These are phyloP conservation scores for Karalla daura DNA, from an alignment of 2,797 vertebrate genomes.

Conservation along the genomic window DNA sequence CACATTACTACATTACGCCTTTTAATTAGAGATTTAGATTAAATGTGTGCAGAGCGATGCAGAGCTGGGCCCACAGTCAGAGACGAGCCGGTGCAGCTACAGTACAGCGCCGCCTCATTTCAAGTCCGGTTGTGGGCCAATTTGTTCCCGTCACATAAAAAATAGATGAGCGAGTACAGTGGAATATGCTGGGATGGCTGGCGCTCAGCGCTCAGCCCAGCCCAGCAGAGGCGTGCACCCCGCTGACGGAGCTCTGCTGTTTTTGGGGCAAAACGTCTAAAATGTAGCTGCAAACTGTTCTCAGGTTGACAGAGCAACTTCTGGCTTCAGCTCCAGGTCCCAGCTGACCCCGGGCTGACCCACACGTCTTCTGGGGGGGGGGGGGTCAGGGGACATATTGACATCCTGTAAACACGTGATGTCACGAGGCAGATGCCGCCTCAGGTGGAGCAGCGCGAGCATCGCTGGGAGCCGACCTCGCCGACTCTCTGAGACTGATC, in stretches of 20 bases:
- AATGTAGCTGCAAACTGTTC: too few species aligned
- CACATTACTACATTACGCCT: slow-evolving; percentile 37
- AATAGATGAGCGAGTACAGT: slow-evolving; percentile 41
- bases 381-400: too few species aligned
- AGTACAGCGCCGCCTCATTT: too few species aligned
- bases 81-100: not conserved
- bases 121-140: slow-evolving; percentile 37
- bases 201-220: too few species aligned
- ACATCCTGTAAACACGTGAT: not conserved
- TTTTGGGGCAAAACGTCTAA: too few species aligned
- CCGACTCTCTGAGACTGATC: slow-evolving; percentile 44
- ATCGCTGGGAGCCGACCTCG: slow-evolving; percentile 29
- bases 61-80: slow-evolving; percentile 14
- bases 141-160: slow-evolving; percentile 53
- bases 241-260: too few species aligned
- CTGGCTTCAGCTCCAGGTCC: too few species aligned
- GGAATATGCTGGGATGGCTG: slow-evolving; percentile 8
- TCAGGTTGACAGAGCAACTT: too few species aligned
- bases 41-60: slow-evolving; percentile 36
- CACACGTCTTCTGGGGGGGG: too few species aligned
- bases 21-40: slow-evolving; percentile 55
- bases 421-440: slow-evolving; percentile 24
- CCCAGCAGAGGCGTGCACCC: too few species aligned
- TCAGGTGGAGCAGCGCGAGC: not conserved
- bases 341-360: too few species aligned